Conservation (phyloP, 1,140 invertebrate genomes). For the Hestina assimilis region DNA sequence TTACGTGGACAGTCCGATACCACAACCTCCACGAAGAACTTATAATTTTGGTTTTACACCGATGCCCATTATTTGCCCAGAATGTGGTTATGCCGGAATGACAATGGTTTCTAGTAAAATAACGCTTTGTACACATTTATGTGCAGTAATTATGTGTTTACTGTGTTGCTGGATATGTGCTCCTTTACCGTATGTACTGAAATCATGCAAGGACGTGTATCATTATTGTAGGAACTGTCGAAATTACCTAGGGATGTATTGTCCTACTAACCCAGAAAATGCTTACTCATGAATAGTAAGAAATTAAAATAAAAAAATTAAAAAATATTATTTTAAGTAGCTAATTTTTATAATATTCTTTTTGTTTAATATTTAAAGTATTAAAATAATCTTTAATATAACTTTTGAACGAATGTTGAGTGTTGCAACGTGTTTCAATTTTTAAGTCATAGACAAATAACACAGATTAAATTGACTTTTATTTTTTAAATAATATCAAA, state of each 20-base stretch:
- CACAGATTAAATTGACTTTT: not conserved
- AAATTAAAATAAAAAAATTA: not conserved
- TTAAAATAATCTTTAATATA: not conserved
- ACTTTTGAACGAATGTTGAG: conserved; percentile 15
- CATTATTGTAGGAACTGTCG: conserved; percentile 70
- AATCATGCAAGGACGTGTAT: conserved; percentile 69
- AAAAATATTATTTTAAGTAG: not conserved
- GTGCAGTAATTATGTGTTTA: conserved; percentile 57
- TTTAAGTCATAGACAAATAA: conserved; percentile 20
- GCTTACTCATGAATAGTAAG: conserved; percentile 9
- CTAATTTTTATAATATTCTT: not conserved
- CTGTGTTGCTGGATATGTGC: conserved; percentile 69
- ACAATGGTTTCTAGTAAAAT: conserved; percentile 50
- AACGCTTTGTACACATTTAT: conserved; percentile 64
- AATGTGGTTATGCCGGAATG: conserved; percentile 64
- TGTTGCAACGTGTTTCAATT: conserved; percentile 16
- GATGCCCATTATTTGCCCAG: conserved; percentile 55
- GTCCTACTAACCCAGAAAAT: conserved; percentile 59
- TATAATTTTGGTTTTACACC: conserved; percentile 59
- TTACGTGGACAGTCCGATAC: conserved; percentile 55
- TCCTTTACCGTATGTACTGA: conserved; percentile 60
- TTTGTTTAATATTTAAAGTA: not conserved
- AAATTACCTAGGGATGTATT: conserved; percentile 60
- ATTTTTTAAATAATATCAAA: not conserved
- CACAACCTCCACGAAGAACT: conserved; percentile 40